These are phyloP conservation scores for Helicolenus hilgendorfi DNA, from an alignment of 2,797 vertebrate species.

Conservation along the genomic window DNA sequence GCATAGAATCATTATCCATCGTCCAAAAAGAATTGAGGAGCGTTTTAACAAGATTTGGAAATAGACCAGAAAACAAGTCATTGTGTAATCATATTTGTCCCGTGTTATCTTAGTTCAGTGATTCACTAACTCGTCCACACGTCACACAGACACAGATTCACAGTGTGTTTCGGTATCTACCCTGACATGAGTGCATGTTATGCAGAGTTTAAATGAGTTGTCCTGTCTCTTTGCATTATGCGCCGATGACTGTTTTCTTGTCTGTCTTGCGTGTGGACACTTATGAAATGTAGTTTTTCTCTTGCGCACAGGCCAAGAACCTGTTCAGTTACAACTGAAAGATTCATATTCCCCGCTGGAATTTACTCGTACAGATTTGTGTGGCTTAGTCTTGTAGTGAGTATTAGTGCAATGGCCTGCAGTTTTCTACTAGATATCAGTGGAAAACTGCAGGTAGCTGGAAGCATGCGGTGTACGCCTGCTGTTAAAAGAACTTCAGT, in stretches of 20 bases:
- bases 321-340: background rate
- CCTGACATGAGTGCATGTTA: slow-evolving; percentile 32
- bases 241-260: slow-evolving; percentile 1
- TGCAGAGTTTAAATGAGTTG: slow-evolving; percentile 55
- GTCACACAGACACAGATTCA: background rate
- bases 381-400: background rate
- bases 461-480: background rate
- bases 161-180: slow-evolving; percentile 6
- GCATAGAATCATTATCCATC: background rate
- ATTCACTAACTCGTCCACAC: slow-evolving; percentile 1
- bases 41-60: background rate
- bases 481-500: slow-evolving; percentile 12
- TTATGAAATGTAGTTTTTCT: slow-evolving; percentile 20
- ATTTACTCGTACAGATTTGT: background rate
- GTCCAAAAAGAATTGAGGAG: background rate
- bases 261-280: background rate
- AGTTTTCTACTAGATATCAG: background rate
- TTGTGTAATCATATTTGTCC: background rate
- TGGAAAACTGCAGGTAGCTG: background rate
- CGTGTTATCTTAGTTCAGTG: slow-evolving; percentile 39
- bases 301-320: background rate
- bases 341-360: background rate
- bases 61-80: background rate
- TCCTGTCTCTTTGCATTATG: slow-evolving; percentile 57
- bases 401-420: background rate